phyloP scores from a whole-genome alignment of 2,888 invertebrate genomes.

The Perizoma flavofasciatum region DNA sequence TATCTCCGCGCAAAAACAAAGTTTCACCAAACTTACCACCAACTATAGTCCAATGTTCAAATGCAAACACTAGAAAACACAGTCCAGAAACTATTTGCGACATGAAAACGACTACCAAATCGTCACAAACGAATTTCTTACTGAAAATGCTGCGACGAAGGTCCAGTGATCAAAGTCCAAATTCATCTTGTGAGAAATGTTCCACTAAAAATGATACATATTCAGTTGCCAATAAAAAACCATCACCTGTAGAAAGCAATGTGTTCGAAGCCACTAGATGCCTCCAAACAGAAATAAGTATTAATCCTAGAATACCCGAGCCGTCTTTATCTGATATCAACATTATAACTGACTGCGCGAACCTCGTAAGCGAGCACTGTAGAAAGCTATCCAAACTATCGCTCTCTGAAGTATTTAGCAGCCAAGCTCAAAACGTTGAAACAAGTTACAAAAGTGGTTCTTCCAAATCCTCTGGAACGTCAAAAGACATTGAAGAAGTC shows the following conservation, averaged over 20 bases:
- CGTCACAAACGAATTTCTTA: constrained; percentile 67
- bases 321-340: constrained; percentile 68
- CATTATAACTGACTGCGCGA: constrained; percentile 57
- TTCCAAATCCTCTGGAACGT: constrained; percentile 31
- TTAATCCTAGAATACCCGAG: constrained; percentile 70
- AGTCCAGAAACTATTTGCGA: constrained; percentile 10
- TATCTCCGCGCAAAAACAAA: constrained; percentile 24
- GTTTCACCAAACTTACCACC: constrained; percentile 2
- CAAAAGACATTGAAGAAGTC: constrained; percentile 25
- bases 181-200: constrained; percentile 30
- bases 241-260: constrained; percentile 24
- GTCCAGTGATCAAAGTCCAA: constrained; percentile 39
- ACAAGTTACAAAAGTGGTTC: constrained; percentile 17
- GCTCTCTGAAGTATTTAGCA: constrained; percentile 28
- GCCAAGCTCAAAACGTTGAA: constrained; percentile 12
- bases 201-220: constrained; percentile 17
- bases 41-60: constrained; percentile 10
- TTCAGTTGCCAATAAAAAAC: constrained; percentile 19
- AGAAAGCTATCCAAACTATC: constrained; percentile 45
- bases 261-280: constrained; percentile 63
- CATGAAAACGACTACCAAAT: constrained; percentile 51
- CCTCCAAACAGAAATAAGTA: constrained; percentile 75
- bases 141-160: constrained; percentile 46
- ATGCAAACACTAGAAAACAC: not conserved
- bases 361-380: constrained; percentile 55